These are phyloP conservation scores for Eriocheir sinensis DNA, from an alignment of 1,140 invertebrate genomes.

Conservation along the genomic window DNA sequence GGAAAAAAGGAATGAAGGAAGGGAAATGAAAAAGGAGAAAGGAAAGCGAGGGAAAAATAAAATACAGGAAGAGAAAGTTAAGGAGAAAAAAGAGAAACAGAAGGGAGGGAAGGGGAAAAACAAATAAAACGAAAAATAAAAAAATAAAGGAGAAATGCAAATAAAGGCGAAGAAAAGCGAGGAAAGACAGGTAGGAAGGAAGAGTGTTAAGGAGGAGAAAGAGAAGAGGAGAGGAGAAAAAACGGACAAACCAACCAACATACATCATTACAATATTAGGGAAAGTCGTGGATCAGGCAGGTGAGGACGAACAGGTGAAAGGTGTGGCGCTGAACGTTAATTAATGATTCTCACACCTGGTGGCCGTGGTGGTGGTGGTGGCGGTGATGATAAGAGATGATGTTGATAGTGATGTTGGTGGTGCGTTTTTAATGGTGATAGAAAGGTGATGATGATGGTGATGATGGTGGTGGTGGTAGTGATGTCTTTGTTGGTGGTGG, in stretches of 20 bases:
- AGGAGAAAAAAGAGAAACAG: slow-evolving; percentile 5
- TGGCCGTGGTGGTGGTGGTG: too few species aligned
- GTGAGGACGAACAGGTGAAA: not conserved
- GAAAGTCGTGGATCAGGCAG: not conserved
- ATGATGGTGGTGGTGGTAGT: too few species aligned
- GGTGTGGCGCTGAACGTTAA: too few species aligned
- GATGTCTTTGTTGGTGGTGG: too few species aligned
- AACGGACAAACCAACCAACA: not conserved
- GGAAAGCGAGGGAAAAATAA: not conserved
- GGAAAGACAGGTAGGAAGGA: not conserved
- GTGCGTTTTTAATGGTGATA: too few species aligned
- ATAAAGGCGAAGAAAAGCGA: not conserved
- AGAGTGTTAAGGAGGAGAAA: not conserved
- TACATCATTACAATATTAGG: not conserved
- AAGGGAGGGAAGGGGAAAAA: not conserved
- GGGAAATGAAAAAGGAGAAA: not conserved
- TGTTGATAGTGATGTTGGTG: too few species aligned
- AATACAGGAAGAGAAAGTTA: not conserved
- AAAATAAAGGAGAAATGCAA: not conserved
- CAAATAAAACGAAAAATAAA: not conserved
- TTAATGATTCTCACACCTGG: too few species aligned
- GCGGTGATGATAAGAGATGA: too few species aligned
- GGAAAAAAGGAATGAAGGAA: not conserved
- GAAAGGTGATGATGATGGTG: too few species aligned
- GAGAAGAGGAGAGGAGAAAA: not conserved